Evolutionary conservation across 2,888 invertebrate genomes (phyloP).

Genomic region (Rhaphigaster nebulosa): DNA sequence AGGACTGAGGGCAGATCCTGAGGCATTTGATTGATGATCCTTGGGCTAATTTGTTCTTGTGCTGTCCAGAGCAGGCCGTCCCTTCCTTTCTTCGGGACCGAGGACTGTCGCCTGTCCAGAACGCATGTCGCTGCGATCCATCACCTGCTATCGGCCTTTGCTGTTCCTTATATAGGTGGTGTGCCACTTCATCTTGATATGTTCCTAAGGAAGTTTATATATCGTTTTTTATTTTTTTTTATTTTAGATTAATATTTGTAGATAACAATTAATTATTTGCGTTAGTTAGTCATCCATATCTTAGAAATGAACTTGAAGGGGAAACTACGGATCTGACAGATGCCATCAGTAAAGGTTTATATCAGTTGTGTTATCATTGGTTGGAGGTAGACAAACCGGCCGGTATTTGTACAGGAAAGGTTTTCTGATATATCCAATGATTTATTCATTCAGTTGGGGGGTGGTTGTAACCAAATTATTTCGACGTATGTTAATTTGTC

Average conservation of each 20-base stretch:
- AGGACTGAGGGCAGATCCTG: not conserved
- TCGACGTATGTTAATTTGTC: too few species aligned
- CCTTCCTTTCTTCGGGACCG: constrained; percentile 19
- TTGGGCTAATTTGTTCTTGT: constrained; percentile 32
- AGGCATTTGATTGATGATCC: constrained; percentile 34
- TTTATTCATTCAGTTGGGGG: too few species aligned
- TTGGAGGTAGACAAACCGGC: not conserved
- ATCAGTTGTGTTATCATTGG: not conserved
- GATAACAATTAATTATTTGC: constrained; percentile 3
- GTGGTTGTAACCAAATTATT: too few species aligned
- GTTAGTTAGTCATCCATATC: not conserved
- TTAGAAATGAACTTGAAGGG: not conserved
- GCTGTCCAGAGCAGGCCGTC: constrained; percentile 43
- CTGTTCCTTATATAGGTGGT: constrained; percentile 36
- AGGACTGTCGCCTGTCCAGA: constrained; percentile 42
- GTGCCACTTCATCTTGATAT: constrained; percentile 29
- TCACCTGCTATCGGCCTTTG: not conserved
- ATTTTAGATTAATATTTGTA: not conserved
- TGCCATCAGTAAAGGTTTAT: not conserved
- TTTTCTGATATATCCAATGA: not conserved
- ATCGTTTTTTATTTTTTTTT: not conserved
- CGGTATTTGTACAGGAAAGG: not conserved
- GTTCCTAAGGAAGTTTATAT: not conserved
- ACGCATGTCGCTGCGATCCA: constrained; percentile 41
- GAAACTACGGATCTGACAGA: not conserved